phyloP scores from a whole-genome alignment of 2,888 invertebrate species.

The Melanostoma mellinum region DNA sequence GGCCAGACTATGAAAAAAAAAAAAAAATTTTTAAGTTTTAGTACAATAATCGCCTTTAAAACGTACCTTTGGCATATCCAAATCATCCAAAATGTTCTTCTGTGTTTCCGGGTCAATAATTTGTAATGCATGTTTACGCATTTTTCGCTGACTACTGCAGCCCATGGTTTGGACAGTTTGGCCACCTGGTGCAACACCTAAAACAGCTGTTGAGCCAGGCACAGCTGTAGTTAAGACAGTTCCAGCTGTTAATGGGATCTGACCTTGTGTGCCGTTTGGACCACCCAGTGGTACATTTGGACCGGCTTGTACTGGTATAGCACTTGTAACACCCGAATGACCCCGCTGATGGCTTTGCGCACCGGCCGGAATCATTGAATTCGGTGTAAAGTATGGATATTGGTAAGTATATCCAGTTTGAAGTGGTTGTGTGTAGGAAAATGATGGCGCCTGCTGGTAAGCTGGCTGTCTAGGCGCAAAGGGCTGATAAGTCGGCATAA shows the following conservation, averaged over 20 bases:
- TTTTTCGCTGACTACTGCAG: constrained; percentile 75
- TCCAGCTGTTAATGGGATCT: constrained; percentile 75
- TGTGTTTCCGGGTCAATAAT: constrained; percentile 83
- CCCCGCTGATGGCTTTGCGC: constrained; percentile 76
- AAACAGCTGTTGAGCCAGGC: constrained; percentile 82
- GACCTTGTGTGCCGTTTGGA: constrained; percentile 76
- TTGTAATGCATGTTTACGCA: constrained; percentile 80
- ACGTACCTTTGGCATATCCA: constrained; percentile 76
- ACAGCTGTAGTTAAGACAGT: constrained; percentile 76
- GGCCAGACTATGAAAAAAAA: constrained; percentile 70
- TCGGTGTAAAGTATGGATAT: constrained; percentile 67
- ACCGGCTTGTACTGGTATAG: constrained; percentile 78
- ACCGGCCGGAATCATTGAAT: constrained; percentile 75
- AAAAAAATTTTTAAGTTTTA: not conserved
- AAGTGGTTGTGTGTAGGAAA: constrained; percentile 77
- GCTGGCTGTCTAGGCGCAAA: constrained; percentile 77
- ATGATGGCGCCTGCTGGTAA: constrained; percentile 76
- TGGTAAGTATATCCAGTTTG: constrained; percentile 68
- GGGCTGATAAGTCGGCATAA: constrained; percentile 76
- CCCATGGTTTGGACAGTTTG: constrained; percentile 55
- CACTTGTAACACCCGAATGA: constrained; percentile 76
- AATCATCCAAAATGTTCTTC: constrained; percentile 79
- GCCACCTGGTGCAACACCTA: constrained; percentile 78
- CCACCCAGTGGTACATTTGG: constrained; percentile 77
- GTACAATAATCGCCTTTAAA: not conserved